Base-by-base conservation (phyloP, 2,888 invertebrate species). In the Meiosimyza decipiens region DNA sequence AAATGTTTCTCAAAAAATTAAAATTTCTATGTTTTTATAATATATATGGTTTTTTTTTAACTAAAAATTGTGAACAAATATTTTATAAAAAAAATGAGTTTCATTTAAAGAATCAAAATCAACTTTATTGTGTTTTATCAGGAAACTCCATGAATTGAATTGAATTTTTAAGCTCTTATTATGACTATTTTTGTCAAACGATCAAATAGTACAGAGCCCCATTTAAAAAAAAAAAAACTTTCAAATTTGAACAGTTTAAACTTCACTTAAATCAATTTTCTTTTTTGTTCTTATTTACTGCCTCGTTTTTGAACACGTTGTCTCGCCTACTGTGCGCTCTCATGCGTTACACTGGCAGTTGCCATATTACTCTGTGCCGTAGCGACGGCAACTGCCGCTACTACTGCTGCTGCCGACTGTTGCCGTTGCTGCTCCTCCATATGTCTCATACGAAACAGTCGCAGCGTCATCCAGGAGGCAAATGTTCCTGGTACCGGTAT, bases 401-500 rank as follows among this genome's bases (percentile, higher is more conserved):
- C 63, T 5, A 77, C n/a, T 74, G 79, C n/a, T 71, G 80, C 33
- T 70, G 81, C 16, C 11, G 80, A 82, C 4, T 81, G 82, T 22
- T 81, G 82, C 47, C 80, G 81, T 12, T 83, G 83, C n/a, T 81
- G 81, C 51, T 78, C 79, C 33, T 82, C 82, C 70, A 85, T 77
- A 69, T 87, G 84, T 76, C 88, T 89, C 75, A 89, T 87, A 40
- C 91, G 90, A 55, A 93, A 88, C 13, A 93, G 88, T 71, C 92
- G 87, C 64, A 92, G 81, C 1, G 93, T 91, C 91, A 93, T 92
- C 92, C 93, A 92, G 47, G 91, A 92, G n/a, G 92, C 92, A 12
- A 93, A 87, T 0, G 92, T 90, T 71, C 91, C 91, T 0, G 91
- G 90, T 65, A 83, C 79, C 0, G 90, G 88, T 3, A 90, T 89